Base-by-base conservation (phyloP, 1,140 invertebrate genomes). In the Nebria ingens region DNA sequence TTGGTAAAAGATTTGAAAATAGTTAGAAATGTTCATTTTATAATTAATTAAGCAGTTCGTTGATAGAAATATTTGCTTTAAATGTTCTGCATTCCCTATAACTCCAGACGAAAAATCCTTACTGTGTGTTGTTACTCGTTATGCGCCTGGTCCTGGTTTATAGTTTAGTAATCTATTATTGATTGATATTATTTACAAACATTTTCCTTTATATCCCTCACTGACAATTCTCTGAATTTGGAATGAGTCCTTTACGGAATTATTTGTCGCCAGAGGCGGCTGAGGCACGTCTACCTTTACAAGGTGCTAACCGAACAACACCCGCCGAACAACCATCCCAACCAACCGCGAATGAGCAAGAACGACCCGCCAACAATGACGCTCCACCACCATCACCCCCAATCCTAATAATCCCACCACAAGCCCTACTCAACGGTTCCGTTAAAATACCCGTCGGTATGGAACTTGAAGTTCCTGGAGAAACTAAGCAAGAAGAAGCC, bases 401-500 rank as follows among this genome's bases (percentile, higher is more conserved):
- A 15, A 23, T 54, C 49, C 50, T 58, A 17, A 21, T 55, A 17
- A 58, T 58, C 17, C 25, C 54, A 6, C 58, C 61, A 11, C 25
- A 45, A 45, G 6, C 62, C 2, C 67, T 68, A 56, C 51, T 69
- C 34, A 69, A 69, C 52, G 67, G 67, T 1, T 66, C 67, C 6
- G 23, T 68, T 51, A 69, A 67, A 54, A 52, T 52, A 15, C 29
- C 57, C 2, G 15, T 13, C 19, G 57, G 63, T 2, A 70, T 72
- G 23, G 63, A 67, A 38, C 65, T 58, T 23, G 67, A 68, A 19
- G 69, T 73, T 55, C 55, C 59, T n/a, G 58, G 60, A 51, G 68
- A 71, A 12, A 59, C 22, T 22, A 57, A 57, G 21, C 42, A 49
- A 23, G 57, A 20, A 21, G 58, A 55, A 19, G 52, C 52, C 11